Percentiles rank a stretch among this genome's conserved stretches.
These are phyloP conservation scores for Hemistola chrysoprasaria DNA, from an alignment of 2,888 invertebrate species.

Conservation along the genomic window DNA sequence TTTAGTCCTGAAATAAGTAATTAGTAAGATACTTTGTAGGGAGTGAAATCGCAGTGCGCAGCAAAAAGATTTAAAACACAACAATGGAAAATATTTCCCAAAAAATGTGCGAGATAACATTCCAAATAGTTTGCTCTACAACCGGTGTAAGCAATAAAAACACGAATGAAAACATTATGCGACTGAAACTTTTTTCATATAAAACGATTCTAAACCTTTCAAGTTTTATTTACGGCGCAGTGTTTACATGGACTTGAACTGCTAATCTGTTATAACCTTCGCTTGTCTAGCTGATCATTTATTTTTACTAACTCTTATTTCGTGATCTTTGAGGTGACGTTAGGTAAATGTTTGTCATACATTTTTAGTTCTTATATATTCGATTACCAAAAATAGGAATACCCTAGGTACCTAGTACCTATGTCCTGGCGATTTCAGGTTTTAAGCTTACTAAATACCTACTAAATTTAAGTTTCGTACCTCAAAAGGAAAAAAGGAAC, in stretches of 20 bases:
- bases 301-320: no score
- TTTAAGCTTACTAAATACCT: slow-evolving; percentile 12
- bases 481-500: no score
- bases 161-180: slow-evolving; percentile 10
- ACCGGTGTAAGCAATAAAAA: slow-evolving; percentile 19
- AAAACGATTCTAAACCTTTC: slow-evolving; percentile 8
- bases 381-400: no score
- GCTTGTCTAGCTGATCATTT: not conserved
- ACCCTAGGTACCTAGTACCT: not conserved
- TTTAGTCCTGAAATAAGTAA: no score
- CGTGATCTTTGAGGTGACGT: no score
- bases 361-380: no score
- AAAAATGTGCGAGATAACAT: slow-evolving; percentile 9
- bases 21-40: no score
- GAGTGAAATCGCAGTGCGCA: no score
- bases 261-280: slow-evolving; percentile 10
- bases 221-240: slow-evolving; percentile 7
- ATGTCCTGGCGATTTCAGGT: not conserved
- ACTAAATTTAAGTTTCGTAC: no score
- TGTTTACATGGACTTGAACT: slow-evolving; percentile 10
- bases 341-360: no score
- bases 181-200: slow-evolving; percentile 9
- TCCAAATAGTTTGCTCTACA: slow-evolving; percentile 14
- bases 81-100: slow-evolving; percentile 12
- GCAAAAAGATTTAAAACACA: no score